Conservation (phyloP, 2,113 vertebrate genomes). For the Blennius ocellaris region DNA sequence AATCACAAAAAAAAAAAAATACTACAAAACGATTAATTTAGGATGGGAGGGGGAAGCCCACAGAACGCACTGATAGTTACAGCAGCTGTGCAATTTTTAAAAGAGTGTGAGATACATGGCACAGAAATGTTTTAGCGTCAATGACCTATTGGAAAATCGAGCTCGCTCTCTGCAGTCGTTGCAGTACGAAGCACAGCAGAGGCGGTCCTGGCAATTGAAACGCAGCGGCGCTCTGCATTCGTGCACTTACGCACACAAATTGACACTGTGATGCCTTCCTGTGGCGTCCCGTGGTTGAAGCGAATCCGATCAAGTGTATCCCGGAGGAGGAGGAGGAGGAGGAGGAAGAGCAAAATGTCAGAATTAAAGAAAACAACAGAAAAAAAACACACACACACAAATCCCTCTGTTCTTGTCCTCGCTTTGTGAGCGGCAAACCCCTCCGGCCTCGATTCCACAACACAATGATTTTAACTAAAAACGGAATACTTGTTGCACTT, state of each 20-base stretch:
- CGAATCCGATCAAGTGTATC: not conserved
- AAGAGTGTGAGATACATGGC: not conserved
- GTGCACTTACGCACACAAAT: slow-evolving; percentile 14
- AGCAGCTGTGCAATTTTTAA: not conserved
- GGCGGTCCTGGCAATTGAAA: slow-evolving; percentile 23
- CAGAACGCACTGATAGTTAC: not conserved
- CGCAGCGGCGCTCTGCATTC: slow-evolving; percentile 10
- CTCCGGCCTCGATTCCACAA: no score
- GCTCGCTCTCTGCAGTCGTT: slow-evolving; percentile 22
- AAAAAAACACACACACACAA: no score
- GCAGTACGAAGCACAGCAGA: slow-evolving; percentile 1
- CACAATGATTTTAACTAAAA: no score
- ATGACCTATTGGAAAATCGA: slow-evolving; percentile 58
- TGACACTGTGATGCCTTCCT: slow-evolving; percentile 14
- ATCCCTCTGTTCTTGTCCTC: no score
- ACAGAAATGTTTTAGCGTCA: slow-evolving; percentile 11
- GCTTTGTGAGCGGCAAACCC: no score
- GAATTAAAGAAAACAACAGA: no score
- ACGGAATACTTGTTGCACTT: no score
- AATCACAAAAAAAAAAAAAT: slow-evolving; percentile 25
- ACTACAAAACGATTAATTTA: not conserved
- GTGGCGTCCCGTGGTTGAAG: slow-evolving; percentile 7
- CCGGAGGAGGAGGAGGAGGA: not conserved
- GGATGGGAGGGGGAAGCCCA: not conserved
- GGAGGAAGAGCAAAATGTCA: no score